Evolutionary conservation across 2,113 vertebrate species (phyloP), one percentile per base, ranked within the genome.

Genomic region (Progne subis): DNA sequence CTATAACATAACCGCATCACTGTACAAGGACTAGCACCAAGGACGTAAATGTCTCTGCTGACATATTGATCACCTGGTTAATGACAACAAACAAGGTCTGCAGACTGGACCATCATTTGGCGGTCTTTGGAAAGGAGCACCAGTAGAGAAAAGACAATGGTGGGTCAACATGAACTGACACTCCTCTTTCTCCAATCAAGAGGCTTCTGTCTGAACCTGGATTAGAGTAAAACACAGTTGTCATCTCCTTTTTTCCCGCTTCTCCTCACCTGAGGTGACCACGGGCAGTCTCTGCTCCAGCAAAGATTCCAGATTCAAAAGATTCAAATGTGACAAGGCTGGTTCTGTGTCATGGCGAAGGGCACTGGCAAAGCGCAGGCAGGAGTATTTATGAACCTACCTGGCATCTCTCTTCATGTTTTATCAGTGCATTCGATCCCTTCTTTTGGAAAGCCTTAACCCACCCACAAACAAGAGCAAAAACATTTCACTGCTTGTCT

Each of bases 1-100:
- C 5, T 44, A 37, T 5, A 80, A 10, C 8, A 74, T 6, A 46
- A 41, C 16, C 0, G 0, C 9, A 5, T 29, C 34, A 34, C 39
- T 63, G 20, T 12, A 34, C 11, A 74, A 86, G 34, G 79, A 63
- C 16, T 57, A 79, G 28, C 52, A 76, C 12, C 14, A 18, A 55
- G 37, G 57, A 53, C 17, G 28, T 9, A 67, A 82, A 20, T 41
- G 32, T 11, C 60, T 63, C 50, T 82, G 55, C 32, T 56, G 50
- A 47, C 50, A 80, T 43, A 53, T 12, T 32, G 21, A 41, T 79
- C 37, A 61, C 46, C 28, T 61, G 19, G 23, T 47, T 85, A 75
- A 55, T 0, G 2, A 32, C 47, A 47, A 57, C 52, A 77, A 87
- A 44, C 20, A 46, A 53, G 11, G 50, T 49, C 13, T 87, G 78